Percentiles rank a stretch among this genome's conserved stretches.
Conservation (phyloP, 2,113 vertebrate species). For the Rhineura floridana region DNA sequence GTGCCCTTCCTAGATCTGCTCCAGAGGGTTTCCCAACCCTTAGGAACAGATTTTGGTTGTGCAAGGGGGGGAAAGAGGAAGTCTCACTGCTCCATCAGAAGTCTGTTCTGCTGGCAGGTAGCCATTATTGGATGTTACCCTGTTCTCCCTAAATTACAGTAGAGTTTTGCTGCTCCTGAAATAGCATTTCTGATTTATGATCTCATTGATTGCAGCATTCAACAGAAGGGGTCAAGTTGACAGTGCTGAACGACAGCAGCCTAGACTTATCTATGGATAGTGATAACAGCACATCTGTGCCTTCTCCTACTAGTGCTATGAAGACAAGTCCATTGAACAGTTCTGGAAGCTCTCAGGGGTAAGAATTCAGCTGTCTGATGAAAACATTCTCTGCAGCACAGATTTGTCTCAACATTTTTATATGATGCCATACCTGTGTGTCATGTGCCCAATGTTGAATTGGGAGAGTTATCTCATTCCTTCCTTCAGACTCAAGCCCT, state of each 20-base stretch:
- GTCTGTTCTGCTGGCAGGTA: too few relatives aligned
- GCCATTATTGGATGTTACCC: background rate
- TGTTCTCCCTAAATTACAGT: background rate
- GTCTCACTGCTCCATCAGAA: too few relatives aligned
- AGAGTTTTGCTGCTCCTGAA: background rate
- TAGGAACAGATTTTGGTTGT: too few relatives aligned
- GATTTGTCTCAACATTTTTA: background rate
- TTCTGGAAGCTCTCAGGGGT: conserved; percentile 87
- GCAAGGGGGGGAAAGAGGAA: too few relatives aligned
- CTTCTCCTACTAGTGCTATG: conserved; percentile 84
- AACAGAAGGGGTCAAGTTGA: conserved; percentile 79
- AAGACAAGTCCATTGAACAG: conserved; percentile 82
- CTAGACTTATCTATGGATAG: conserved; percentile 90
- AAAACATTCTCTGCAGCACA: background rate
- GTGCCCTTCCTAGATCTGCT: too few relatives aligned
- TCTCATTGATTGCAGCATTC: conserved; percentile 81
- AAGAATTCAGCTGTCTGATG: conserved; percentile 32
- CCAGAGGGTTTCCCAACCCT: too few relatives aligned
- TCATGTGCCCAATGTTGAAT: background rate
- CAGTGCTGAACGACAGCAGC: conserved; percentile 84
- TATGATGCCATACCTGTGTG: background rate
- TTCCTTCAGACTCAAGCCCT: background rate
- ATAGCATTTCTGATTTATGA: conserved; percentile 10
- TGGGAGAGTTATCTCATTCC: background rate
- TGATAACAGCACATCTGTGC: conserved; percentile 93